phyloP scores from a whole-genome alignment of 2,113 vertebrate genomes.

The Sprattus sprattus region DNA sequence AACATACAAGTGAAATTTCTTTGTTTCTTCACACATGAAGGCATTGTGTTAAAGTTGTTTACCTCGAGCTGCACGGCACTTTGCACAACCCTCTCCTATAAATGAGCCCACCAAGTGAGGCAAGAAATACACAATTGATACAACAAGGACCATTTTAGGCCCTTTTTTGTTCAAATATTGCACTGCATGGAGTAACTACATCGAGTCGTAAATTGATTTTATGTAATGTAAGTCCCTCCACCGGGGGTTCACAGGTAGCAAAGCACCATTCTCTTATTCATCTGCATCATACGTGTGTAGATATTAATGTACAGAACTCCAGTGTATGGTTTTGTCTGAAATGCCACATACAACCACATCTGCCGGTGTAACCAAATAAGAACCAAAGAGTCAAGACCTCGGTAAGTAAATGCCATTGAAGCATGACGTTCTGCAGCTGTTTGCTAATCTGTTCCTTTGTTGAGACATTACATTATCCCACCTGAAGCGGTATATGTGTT shows the following conservation, averaged over 20 bases:
- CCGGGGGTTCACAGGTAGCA: not conserved
- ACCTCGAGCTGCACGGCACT: not conserved
- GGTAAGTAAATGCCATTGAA: not conserved
- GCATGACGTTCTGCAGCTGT: not conserved
- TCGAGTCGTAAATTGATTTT: not conserved
- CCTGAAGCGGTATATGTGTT: not conserved
- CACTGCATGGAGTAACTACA: not conserved
- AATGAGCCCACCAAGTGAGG: not conserved
- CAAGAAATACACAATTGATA: not conserved
- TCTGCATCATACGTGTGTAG: not conserved
- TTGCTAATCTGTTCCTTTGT: not conserved
- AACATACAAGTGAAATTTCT: not conserved
- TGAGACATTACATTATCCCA: not conserved
- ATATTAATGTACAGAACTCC: not conserved
- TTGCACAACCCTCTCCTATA: not conserved
- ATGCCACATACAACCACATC: not conserved
- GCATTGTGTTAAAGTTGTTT: conserved; percentile 21
- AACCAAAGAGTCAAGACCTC: not conserved
- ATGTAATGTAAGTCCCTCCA: not conserved
- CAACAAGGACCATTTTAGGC: not conserved
- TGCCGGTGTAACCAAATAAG: not conserved
- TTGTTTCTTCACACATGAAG: conserved; percentile 30
- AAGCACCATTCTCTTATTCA: not conserved
- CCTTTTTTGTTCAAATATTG: conserved; percentile 11
- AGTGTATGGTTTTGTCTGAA: not conserved